phyloP scores from a whole-genome alignment of 1,140 invertebrate species.

The Drosophila eugracilis region DNA sequence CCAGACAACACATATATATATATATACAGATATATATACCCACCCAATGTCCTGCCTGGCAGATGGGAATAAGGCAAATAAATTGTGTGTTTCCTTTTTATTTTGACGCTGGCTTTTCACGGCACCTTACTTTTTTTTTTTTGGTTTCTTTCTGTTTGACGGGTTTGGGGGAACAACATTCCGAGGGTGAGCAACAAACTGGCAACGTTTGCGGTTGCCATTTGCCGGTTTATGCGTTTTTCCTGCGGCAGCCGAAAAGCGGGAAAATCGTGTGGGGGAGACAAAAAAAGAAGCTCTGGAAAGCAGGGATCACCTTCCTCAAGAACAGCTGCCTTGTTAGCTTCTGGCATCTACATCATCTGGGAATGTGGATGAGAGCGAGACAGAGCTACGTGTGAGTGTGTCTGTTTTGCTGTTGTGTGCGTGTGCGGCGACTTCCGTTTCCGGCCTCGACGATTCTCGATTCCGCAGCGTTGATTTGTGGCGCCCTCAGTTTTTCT shows the following conservation, averaged over 20 bases:
- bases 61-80: constrained; percentile 39
- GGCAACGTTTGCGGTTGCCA: constrained; percentile 68
- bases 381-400: constrained; percentile 4
- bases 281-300: too few species aligned
- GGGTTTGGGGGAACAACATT: not conserved
- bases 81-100: constrained; percentile 54
- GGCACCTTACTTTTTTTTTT: constrained; percentile 7
- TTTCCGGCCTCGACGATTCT: constrained; percentile 43
- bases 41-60: constrained; percentile 19
- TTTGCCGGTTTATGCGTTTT: constrained; percentile 78
- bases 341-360: constrained; percentile 59
- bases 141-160: not conserved
- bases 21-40: not conserved
- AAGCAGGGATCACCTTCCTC: constrained; percentile 25
- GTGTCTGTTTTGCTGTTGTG: constrained; percentile 18
- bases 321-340: constrained; percentile 49
- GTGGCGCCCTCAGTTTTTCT: constrained; percentile 53
- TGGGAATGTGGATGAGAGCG: constrained; percentile 8
- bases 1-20: constrained; percentile 12
- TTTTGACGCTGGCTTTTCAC: constrained; percentile 28
- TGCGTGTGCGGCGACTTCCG: constrained; percentile 49
- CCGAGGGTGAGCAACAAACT: constrained; percentile 33
- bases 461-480: constrained; percentile 59
- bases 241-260: constrained; percentile 25
- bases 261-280: too few species aligned